A percentile compares a stretch with the other conserved stretches of the same genome.
Evolutionary conservation across 1,140 invertebrate genomes (phyloP).

Genomic region (Nephila pilipes): DNA sequence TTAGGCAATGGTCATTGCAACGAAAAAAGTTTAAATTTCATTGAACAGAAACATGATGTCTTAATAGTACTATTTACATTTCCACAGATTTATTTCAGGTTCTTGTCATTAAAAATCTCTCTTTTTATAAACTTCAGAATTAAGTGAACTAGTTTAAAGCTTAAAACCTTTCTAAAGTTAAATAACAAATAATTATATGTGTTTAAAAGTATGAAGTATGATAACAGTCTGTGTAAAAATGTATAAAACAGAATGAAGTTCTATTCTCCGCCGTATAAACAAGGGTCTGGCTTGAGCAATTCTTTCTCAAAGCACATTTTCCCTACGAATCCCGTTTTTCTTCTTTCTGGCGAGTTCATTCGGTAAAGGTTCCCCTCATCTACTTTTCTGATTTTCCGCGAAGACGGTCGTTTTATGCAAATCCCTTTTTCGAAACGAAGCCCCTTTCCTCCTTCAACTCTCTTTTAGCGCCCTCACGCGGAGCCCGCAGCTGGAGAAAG

Average conservation of each 20-base stretch:
- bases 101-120: no score
- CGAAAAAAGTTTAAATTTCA: no score
- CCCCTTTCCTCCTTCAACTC: conserved; percentile 16
- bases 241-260: not conserved
- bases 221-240: not conserved
- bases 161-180: no score
- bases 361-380: conserved; percentile 24
- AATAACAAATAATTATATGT: no score
- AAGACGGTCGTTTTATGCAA: conserved; percentile 37
- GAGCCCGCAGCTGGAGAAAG: not conserved
- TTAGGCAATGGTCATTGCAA: no score
- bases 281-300: not conserved
- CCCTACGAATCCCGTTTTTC: not conserved
- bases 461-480: conserved; percentile 36
- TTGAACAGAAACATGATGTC: no score
- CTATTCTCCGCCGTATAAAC: not conserved
- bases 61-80: no score
- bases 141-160: no score
- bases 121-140: no score
- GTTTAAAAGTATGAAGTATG: no score
- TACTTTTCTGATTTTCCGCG: conserved; percentile 9
- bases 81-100: no score
- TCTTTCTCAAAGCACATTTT: not conserved
- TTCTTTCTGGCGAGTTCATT: conserved; percentile 3
- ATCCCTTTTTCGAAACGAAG: conserved; percentile 17